Conservation (phyloP, 2,113 vertebrate genomes). For the Hepsetus odoe region DNA sequence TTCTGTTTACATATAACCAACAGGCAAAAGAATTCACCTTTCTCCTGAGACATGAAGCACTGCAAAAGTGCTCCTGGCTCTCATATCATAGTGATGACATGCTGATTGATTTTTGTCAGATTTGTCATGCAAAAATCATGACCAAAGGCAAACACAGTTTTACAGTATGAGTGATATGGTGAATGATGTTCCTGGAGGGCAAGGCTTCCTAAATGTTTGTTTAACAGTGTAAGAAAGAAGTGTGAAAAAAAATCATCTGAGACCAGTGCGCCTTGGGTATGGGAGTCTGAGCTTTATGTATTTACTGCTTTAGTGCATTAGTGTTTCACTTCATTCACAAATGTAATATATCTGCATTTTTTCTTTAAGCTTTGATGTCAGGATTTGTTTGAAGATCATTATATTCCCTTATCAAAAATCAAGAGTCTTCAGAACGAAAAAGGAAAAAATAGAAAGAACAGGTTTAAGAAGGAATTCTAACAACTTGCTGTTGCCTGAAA, state of each 20-base stretch:
- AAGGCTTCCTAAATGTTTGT: background rate
- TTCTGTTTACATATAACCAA: background rate
- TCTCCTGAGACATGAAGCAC: background rate
- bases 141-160: constrained; percentile 8
- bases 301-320: background rate
- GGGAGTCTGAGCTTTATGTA: background rate
- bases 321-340: background rate
- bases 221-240: background rate
- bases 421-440: background rate
- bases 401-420: background rate
- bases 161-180: background rate
- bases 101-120: constrained; percentile 8
- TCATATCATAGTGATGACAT: background rate
- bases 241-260: background rate
- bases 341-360: background rate
- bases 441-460: background rate
- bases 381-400: background rate
- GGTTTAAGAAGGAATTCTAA: background rate
- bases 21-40: too few relatives aligned
- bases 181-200: constrained; percentile 20
- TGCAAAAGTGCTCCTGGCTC: constrained; percentile 1
- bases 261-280: background rate
- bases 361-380: background rate
- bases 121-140: background rate
- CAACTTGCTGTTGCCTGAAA: background rate